phyloP scores from a whole-genome alignment of 1,140 invertebrate species.

The Cataglyphis hispanica region DNA sequence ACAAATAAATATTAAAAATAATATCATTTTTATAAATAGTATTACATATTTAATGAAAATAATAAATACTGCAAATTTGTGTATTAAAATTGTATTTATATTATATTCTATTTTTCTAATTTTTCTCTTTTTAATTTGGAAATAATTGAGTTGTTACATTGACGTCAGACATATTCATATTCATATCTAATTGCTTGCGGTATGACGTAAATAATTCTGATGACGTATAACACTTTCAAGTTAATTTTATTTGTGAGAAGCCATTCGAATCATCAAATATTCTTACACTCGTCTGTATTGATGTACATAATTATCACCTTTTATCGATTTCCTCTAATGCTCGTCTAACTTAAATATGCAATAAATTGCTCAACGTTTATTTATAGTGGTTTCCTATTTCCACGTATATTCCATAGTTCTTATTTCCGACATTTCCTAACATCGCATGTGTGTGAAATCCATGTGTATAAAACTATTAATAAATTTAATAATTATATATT shows the following conservation, averaged over 20 bases:
- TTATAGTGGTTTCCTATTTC: constrained; percentile 33
- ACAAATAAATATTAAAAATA: not conserved
- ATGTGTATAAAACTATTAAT: not conserved
- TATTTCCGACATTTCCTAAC: not conserved
- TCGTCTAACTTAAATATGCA: constrained; percentile 40
- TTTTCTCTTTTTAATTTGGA: not conserved
- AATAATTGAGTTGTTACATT: constrained; percentile 5
- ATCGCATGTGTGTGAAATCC: not conserved
- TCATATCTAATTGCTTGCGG: not conserved
- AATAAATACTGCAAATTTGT: not conserved
- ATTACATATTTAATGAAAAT: not conserved
- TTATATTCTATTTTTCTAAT: not conserved
- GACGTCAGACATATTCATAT: constrained; percentile 30
- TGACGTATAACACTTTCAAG: not conserved
- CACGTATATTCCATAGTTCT: not conserved
- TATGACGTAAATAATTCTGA: constrained; percentile 43
- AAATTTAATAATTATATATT: not conserved
- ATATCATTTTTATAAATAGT: not conserved
- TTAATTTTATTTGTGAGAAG: constrained; percentile 27
- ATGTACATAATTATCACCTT: constrained; percentile 32
- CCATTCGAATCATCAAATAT: constrained; percentile 32
- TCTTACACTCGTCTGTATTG: constrained; percentile 7
- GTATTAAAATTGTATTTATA: not conserved
- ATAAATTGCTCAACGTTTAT: constrained; percentile 23
- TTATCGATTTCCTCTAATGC: constrained; percentile 28